phyloP scores from a whole-genome alignment of 2,113 vertebrate genomes.

The Ctenomys sociabilis region DNA sequence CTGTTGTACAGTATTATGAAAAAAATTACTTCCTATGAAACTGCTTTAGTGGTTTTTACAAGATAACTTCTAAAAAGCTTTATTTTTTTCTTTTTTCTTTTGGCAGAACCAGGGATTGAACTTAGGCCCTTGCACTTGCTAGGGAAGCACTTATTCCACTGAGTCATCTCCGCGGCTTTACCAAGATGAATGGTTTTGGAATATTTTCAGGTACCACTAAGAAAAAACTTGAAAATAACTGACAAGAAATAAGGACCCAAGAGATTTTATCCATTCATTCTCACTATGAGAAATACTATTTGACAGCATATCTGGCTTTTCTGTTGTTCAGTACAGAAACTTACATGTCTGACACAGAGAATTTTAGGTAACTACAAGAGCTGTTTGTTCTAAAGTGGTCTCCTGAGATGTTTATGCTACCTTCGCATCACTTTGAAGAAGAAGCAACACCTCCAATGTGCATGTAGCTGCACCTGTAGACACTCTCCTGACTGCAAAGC shows the following conservation, averaged over 20 bases:
- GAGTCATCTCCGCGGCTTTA: no score
- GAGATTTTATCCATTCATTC: constrained; percentile 50
- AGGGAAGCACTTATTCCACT: no score
- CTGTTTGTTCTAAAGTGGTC: background rate
- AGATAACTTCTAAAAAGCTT: constrained; percentile 32
- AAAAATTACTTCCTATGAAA: background rate
- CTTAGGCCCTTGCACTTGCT: no score
- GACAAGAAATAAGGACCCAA: constrained; percentile 11
- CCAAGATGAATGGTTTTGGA: background rate
- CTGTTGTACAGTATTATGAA: background rate
- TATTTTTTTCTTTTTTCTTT: no score
- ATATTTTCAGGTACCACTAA: constrained; percentile 30
- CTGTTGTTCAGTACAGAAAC: constrained; percentile 16
- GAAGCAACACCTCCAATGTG: background rate
- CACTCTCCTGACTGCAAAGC: background rate
- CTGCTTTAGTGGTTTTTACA: background rate
- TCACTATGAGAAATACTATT: rapidly evolving
- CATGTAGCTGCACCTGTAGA: background rate
- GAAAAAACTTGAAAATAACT: constrained; percentile 56
- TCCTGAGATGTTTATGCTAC: background rate
- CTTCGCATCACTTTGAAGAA: background rate
- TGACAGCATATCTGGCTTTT: constrained; percentile 47
- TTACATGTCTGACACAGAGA: background rate
- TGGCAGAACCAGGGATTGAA: no score
- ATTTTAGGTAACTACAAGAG: constrained; percentile 55